Conservation (phyloP, 2,797 vertebrate species). For the Salarias fasciatus region DNA sequence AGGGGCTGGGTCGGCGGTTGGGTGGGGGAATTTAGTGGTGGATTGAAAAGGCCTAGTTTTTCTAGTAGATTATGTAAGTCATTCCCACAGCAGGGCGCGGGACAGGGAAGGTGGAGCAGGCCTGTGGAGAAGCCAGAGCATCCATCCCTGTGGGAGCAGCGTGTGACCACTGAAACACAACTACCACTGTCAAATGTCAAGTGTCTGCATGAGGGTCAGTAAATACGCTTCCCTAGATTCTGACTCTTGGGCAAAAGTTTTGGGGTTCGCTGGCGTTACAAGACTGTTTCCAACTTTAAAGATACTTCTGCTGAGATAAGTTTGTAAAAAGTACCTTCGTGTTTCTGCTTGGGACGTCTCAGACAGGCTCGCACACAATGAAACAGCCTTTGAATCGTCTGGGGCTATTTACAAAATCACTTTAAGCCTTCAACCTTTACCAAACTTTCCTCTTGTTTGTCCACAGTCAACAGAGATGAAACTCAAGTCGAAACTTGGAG, state of each 20-base stretch:
- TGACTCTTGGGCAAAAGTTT: no score
- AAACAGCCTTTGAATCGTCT: no score
- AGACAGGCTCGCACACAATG: no score
- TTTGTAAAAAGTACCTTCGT: no score
- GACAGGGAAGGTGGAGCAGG: constrained; percentile 50
- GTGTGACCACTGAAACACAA: constrained; percentile 22
- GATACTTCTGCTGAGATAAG: no score
- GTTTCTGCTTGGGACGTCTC: no score
- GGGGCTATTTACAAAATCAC: no score
- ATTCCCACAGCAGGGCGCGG: constrained; percentile 48
- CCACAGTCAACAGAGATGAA: background rate
- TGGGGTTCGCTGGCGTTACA: no score
- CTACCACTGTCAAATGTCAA: constrained; percentile 5
- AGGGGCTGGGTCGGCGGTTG: no score
- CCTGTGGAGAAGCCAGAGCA: constrained; percentile 26
- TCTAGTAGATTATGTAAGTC: constrained; percentile 63
- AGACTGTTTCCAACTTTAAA: no score
- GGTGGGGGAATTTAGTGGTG: constrained; percentile 35
- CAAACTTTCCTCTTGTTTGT: constrained; percentile 1
- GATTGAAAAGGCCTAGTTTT: constrained; percentile 56
- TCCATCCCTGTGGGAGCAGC: constrained; percentile 34
- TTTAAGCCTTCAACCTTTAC: background rate
- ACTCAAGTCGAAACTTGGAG: constrained; percentile 4
- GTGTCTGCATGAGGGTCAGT: constrained; percentile 13
- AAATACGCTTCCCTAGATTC: background rate